Percentiles rank a stretch among this genome's conserved stretches.
Evolutionary conservation across 2,888 invertebrate genomes (phyloP).

Genomic region (Limnephilus marmoratus): DNA sequence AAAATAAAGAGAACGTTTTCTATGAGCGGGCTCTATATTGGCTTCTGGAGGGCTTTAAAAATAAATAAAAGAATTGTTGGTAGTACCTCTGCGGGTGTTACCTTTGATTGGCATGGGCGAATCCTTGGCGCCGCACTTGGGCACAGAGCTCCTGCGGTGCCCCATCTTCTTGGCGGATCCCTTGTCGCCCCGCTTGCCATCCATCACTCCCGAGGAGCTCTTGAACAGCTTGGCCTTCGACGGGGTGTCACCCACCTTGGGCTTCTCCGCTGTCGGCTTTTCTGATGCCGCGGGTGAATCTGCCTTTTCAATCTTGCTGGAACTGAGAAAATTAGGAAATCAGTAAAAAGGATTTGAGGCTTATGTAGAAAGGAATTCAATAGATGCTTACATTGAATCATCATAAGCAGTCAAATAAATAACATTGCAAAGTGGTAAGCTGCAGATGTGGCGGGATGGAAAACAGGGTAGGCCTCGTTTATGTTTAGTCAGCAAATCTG

Average conservation of each 20-base stretch:
- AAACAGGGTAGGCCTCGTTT: neutral
- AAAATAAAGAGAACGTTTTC: too few species aligned
- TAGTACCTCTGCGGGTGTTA: constrained; percentile 29
- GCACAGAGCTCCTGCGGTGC: constrained; percentile 61
- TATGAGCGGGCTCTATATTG: too few species aligned
- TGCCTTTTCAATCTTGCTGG: constrained; percentile 60
- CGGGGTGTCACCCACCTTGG: constrained; percentile 69
- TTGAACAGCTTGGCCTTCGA: constrained; percentile 60
- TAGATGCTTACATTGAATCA: neutral
- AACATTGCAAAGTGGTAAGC: neutral
- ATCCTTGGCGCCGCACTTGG: constrained; percentile 58
- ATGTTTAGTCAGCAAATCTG: neutral
- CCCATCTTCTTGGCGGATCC: constrained; percentile 59
- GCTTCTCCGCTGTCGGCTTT: constrained; percentile 69
- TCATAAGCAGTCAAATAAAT: neutral
- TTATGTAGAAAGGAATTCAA: neutral
- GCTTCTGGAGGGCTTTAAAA: neutral
- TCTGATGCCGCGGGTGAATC: neutral
- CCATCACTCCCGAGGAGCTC: constrained; percentile 51
- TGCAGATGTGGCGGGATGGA: neutral
- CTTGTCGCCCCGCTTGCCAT: constrained; percentile 52
- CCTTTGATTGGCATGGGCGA: constrained; percentile 52
- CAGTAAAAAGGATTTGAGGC: neutral
- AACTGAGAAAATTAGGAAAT: neutral
- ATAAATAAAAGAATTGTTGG: neutral